Percentiles rank a stretch among this genome's conserved stretches.
phyloP scores from a whole-genome alignment of 2,888 invertebrate species.

The Clanis bilineata region DNA sequence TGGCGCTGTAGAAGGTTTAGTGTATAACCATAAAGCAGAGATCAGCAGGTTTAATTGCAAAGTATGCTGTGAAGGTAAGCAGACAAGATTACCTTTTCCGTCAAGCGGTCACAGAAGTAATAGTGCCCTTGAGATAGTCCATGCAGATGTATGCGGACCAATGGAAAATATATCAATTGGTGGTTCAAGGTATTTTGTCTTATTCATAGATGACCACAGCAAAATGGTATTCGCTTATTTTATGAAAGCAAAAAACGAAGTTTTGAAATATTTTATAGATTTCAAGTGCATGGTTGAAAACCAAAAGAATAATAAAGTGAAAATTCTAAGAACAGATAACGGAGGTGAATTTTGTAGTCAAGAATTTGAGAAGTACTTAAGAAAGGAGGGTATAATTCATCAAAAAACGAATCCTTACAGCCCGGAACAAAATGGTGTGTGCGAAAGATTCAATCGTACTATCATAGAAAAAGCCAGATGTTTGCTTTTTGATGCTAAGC shows the following conservation, averaged over 20 bases:
- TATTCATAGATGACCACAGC: neutral
- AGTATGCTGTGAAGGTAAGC: neutral
- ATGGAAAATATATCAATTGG: neutral
- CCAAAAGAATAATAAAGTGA: conserved; percentile 23
- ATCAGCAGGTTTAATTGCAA: neutral
- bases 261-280: no score
- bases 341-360: conserved; percentile 18
- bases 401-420: conserved; percentile 8
- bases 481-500: conserved; percentile 17
- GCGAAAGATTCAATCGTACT: conserved; percentile 21
- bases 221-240: conserved; percentile 25
- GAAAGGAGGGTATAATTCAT: conserved; percentile 12
- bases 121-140: neutral
- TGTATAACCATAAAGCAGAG: neutral
- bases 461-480: no score
- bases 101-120: neutral
- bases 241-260: conserved; percentile 27
- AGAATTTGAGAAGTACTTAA: conserved; percentile 16
- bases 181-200: neutral
- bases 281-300: conserved; percentile 21
- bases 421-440: conserved; percentile 23
- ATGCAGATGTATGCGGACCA: no score
- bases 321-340: conserved; percentile 26
- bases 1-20: conserved; percentile 26
- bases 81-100: neutral